Conservation (phyloP, 2,888 invertebrate species). For the Troglohyphantes excavatus region DNA sequence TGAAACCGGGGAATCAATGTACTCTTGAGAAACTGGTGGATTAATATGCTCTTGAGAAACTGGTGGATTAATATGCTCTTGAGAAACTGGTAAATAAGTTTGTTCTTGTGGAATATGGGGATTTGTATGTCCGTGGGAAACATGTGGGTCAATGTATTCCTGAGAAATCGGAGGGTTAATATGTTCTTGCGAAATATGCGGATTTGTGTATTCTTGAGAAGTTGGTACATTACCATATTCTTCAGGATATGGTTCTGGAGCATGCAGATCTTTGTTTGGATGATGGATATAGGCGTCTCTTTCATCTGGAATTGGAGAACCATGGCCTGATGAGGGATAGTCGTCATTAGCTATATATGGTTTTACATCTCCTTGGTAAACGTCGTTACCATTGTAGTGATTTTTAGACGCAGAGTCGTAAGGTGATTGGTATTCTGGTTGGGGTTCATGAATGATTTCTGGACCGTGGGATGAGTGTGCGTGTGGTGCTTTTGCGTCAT, state of each 20-base stretch:
- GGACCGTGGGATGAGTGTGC: neutral
- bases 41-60: neutral
- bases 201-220: neutral
- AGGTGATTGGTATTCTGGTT: slow-evolving; percentile 29
- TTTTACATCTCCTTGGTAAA: neutral
- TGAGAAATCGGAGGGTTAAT: neutral
- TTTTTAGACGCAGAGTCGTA: slow-evolving; percentile 14
- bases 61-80: neutral
- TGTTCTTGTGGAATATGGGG: neutral
- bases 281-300: too few relatives aligned
- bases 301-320: neutral
- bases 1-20: neutral
- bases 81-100: neutral
- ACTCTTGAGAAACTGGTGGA: neutral
- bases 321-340: neutral
- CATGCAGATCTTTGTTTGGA: neutral
- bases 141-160: neutral
- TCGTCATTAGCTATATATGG: neutral
- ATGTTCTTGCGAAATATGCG: neutral
- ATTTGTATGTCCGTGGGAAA: neutral
- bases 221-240: neutral
- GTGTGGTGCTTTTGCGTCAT: neutral
- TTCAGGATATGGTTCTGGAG: neutral
- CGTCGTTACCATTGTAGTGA: neutral
- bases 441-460: slow-evolving; percentile 27